Conservation (phyloP, 2,113 vertebrate species). For the Limanda limanda region DNA sequence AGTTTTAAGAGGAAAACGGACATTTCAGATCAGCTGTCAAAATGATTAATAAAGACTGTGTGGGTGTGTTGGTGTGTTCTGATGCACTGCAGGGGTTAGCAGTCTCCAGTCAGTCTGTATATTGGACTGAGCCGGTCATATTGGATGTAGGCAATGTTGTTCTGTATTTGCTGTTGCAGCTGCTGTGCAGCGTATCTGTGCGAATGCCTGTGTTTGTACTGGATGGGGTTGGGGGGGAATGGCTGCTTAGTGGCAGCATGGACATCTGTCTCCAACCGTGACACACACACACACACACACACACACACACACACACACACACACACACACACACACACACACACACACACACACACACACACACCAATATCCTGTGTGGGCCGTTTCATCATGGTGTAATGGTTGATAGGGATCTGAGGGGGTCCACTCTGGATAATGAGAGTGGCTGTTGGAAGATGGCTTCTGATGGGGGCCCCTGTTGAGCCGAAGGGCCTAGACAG, state of each 20-base stretch:
- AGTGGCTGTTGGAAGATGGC: slow-evolving; percentile 66
- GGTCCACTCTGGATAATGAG: slow-evolving; percentile 75
- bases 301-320: slow-evolving; percentile 28
- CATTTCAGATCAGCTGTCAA: slow-evolving; percentile 24
- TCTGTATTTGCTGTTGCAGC: slow-evolving; percentile 64
- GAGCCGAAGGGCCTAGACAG: slow-evolving; percentile 31
- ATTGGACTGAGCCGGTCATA: slow-evolving; percentile 41
- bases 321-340: slow-evolving; percentile 26
- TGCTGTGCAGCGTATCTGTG: slow-evolving; percentile 36
- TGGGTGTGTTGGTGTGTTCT: slow-evolving; percentile 14
- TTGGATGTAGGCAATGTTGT: slow-evolving; percentile 45
- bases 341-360: slow-evolving; percentile 36
- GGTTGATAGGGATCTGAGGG: slow-evolving; percentile 72
- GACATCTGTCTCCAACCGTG: slow-evolving; percentile 75
- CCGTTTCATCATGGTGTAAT: slow-evolving; percentile 59
- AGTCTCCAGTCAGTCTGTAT: slow-evolving; percentile 8
- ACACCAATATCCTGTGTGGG: slow-evolving; percentile 67
- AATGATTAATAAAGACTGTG: slow-evolving; percentile 29
- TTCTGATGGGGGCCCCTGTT: slow-evolving; percentile 52
- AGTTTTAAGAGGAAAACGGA: not conserved
- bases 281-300: slow-evolving; percentile 30
- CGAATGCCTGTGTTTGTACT: slow-evolving; percentile 47
- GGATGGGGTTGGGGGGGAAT: slow-evolving; percentile 12
- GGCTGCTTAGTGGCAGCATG: slow-evolving; percentile 43
- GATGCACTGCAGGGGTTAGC: not conserved